phyloP scores from a whole-genome alignment of 2,113 vertebrate species.

The Hypocryptadius cinnamomeus region DNA sequence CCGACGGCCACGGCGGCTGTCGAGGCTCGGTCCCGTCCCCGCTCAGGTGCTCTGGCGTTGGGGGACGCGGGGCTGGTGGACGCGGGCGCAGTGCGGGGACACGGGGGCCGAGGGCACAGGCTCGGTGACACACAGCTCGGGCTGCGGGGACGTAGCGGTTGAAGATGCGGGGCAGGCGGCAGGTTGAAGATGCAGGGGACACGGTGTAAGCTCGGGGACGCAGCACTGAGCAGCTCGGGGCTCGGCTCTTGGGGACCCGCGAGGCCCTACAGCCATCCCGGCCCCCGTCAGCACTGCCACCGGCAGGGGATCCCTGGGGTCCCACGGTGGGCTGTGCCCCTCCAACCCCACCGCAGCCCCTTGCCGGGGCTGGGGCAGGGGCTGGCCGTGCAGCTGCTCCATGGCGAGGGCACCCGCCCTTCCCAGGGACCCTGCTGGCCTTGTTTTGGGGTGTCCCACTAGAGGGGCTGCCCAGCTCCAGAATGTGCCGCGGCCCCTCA shows the following conservation, averaged over 20 bases:
- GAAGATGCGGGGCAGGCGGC: not conserved
- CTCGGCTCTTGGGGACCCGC: not conserved
- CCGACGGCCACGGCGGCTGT: fast-evolving
- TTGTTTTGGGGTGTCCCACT: not conserved
- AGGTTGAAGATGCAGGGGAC: too few relatives aligned
- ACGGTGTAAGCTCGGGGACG: fast-evolving
- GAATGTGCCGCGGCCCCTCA: not conserved
- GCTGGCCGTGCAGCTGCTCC: not conserved
- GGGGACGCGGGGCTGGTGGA: not conserved
- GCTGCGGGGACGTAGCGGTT: fast-evolving
- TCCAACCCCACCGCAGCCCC: not conserved
- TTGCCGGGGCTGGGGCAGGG: not conserved
- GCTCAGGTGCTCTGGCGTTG: fast-evolving
- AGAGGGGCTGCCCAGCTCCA: not conserved
- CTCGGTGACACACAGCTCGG: not conserved
- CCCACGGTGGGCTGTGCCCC: not conserved
- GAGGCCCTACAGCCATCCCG: not conserved
- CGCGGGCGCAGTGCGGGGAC: fast-evolving
- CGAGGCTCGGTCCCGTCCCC: fast-evolving
- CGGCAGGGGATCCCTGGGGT: not conserved
- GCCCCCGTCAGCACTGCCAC: not conserved
- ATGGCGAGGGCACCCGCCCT: fast-evolving
- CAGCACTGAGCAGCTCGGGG: fast-evolving
- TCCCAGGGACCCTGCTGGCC: not conserved
- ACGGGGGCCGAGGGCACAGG: not conserved